Percentiles rank a stretch among this genome's conserved stretches.
These are phyloP conservation scores for Vicugna pacos DNA, from an alignment of 2,113 vertebrate species.

Conservation along the genomic window DNA sequence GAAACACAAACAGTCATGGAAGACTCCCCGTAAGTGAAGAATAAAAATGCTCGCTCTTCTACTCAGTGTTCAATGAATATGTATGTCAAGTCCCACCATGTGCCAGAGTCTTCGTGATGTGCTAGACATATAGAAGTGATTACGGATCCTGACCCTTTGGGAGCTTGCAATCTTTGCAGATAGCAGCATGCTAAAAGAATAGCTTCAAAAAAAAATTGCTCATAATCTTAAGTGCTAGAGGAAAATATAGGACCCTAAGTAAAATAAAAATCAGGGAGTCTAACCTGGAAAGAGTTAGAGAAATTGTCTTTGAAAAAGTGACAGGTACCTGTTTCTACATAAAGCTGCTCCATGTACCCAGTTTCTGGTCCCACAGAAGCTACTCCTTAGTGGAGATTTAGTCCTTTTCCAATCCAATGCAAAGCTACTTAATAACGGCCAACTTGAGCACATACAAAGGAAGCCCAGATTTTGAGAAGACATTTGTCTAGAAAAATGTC, in stretches of 20 bases:
- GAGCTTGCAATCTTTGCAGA: neutral
- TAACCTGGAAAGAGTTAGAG: neutral
- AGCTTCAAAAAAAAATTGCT: neutral
- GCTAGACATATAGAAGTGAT: neutral
- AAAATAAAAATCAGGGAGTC: neutral
- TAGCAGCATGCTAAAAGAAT: neutral
- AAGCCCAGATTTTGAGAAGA: neutral
- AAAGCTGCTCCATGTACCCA: neutral
- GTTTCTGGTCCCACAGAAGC: neutral
- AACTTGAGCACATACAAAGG: neutral
- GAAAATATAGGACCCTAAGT: neutral
- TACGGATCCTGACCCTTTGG: neutral
- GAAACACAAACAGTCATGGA: neutral
- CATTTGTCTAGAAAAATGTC: neutral
- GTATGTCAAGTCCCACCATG: neutral
- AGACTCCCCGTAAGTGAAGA: neutral
- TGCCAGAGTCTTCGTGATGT: neutral
- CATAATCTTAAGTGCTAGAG: neutral
- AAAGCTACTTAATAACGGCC: neutral
- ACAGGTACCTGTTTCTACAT: neutral
- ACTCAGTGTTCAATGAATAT: neutral
- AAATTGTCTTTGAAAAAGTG: neutral
- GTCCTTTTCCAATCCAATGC: neutral
- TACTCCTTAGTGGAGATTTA: neutral
- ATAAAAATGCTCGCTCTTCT: neutral